A percentile compares a stretch with the other conserved stretches of the same genome.
These are phyloP conservation scores for Microctenopoma steveboyesi DNA, from an alignment of 2,797 vertebrate genomes.

Conservation along the genomic window DNA sequence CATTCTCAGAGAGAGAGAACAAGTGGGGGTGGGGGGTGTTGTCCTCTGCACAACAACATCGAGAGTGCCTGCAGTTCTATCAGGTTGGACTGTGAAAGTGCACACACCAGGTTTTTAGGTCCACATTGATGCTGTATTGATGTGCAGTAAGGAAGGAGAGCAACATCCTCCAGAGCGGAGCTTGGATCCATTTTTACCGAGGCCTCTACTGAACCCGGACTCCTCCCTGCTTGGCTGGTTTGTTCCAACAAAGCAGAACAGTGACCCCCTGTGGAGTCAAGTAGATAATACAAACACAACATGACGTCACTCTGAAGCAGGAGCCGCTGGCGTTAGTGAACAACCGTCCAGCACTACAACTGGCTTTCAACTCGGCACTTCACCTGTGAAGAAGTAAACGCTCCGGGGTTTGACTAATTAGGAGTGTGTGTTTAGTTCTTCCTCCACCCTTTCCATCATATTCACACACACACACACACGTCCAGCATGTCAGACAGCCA, in stretches of 20 bases:
- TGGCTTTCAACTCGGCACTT: constrained; percentile 8
- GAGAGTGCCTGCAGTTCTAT: constrained; percentile 3
- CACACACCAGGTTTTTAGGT: constrained; percentile 15
- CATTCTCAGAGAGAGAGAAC: constrained; percentile 30
- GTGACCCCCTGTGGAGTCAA: constrained; percentile 77
- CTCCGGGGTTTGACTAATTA: constrained; percentile 30
- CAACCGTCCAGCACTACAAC: constrained; percentile 11
- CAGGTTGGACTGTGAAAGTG: constrained; percentile 19
- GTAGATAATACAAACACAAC: constrained; percentile 48
- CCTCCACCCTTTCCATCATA: constrained; percentile 10
- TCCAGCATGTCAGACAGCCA: constrained; percentile 28
- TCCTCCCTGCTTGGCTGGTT: constrained; percentile 37
- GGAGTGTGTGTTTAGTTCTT: constrained; percentile 16
- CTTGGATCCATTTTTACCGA: constrained; percentile 28
- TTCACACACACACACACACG: constrained; percentile 22
- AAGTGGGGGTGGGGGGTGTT: neutral
- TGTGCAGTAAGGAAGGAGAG: constrained; percentile 9
- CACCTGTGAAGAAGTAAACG: neutral
- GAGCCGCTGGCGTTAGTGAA: constrained; percentile 11
- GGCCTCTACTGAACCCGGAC: constrained; percentile 30
- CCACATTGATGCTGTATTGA: constrained; percentile 17
- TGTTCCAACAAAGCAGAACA: constrained; percentile 66
- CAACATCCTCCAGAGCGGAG: constrained; percentile 11
- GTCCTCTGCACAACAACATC: constrained; percentile 37
- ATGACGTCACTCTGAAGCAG: constrained; percentile 60